phyloP scores from a whole-genome alignment of 2,113 vertebrate species.

The Muntiacus reevesi region DNA sequence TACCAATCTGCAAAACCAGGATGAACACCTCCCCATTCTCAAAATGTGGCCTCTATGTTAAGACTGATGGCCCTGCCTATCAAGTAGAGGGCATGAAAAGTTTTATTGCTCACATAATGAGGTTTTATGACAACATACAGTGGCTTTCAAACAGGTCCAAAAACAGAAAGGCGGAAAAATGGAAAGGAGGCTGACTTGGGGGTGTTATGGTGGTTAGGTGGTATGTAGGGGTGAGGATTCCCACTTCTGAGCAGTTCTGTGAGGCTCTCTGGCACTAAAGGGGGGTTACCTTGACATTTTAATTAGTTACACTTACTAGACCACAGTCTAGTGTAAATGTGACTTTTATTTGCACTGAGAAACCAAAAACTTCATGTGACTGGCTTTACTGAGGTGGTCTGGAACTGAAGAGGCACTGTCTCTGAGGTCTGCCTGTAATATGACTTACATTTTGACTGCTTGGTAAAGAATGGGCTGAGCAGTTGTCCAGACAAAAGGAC shows the following conservation, averaged over 20 bases:
- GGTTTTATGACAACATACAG: neutral
- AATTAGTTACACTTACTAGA: neutral
- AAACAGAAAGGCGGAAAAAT: neutral
- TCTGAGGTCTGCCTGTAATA: neutral
- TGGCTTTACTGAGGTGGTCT: neutral
- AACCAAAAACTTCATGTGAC: neutral
- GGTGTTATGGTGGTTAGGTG: too few relatives aligned
- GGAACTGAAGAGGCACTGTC: neutral
- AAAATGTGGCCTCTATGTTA: neutral
- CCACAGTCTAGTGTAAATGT: neutral
- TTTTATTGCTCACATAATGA: neutral
- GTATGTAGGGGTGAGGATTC: neutral
- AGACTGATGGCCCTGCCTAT: neutral
- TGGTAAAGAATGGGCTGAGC: neutral
- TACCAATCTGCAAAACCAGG: neutral
- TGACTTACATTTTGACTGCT: neutral
- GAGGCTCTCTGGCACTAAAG: neutral
- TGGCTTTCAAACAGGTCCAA: neutral
- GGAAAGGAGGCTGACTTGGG: neutral
- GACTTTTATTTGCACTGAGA: neutral
- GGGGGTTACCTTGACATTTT: rapidly evolving
- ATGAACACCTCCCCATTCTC: neutral
- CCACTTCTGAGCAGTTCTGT: neutral
- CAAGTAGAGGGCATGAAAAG: neutral
- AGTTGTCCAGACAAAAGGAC: neutral